Evolutionary conservation across 2,797 vertebrate genomes (phyloP).

Genomic region (Synaphobranchus kaupii): DNA sequence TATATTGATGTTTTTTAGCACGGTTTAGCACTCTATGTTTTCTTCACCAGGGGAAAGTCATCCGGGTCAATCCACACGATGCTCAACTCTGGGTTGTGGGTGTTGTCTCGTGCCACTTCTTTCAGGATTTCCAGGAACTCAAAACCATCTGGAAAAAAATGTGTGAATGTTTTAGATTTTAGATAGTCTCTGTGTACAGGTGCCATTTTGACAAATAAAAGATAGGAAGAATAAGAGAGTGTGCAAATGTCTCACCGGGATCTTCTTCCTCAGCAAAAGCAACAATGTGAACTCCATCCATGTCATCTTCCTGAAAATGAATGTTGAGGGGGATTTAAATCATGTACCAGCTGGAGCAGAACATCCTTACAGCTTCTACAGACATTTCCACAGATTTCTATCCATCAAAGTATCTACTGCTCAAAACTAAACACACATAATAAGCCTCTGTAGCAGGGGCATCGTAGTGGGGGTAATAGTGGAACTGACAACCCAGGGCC

Average conservation of each 20-base stretch:
- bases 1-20: background rate
- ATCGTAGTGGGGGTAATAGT: too few species aligned
- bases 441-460: background rate
- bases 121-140: slow-evolving; percentile 97
- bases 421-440: background rate
- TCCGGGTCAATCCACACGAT: slow-evolving; percentile 98
- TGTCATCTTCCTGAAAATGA: slow-evolving; percentile 85
- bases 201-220: background rate
- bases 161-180: background rate
- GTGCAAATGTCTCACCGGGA: slow-evolving; percentile 76
- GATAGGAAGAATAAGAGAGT: background rate
- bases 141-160: slow-evolving; percentile 81
- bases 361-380: background rate
- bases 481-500: too few species aligned
- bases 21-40: background rate
- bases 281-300: slow-evolving; percentile 95
- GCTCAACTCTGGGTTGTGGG: slow-evolving; percentile 89
- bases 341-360: background rate
- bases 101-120: slow-evolving; percentile 95
- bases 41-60: slow-evolving; percentile 91
- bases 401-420: background rate
- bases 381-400: background rate
- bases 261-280: slow-evolving; percentile 97
- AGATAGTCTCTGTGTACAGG: slow-evolving; percentile 13
- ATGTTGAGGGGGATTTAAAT: background rate